phyloP scores from a whole-genome alignment of 2,888 invertebrate species.

The Mythimna pallens region DNA sequence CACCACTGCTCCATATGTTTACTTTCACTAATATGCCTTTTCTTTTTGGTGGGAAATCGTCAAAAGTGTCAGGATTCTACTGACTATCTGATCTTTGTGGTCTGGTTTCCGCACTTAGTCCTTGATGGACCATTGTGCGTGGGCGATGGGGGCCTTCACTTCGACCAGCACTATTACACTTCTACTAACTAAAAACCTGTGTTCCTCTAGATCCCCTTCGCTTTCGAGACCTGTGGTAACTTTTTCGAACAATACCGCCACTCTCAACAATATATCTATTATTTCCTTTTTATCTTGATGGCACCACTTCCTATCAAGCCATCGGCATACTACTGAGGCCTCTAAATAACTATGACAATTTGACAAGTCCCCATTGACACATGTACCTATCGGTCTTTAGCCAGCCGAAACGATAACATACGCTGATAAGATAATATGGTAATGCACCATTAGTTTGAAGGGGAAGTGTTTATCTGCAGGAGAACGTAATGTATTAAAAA shows the following conservation, averaged over 20 bases:
- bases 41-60: too few species aligned
- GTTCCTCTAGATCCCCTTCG: too few species aligned
- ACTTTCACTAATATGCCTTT: neutral
- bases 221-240: too few species aligned
- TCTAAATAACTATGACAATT: slow-evolving; percentile 16
- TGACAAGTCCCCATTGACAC: slow-evolving; percentile 34
- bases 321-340: slow-evolving; percentile 10
- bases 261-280: neutral
- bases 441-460: slow-evolving; percentile 22
- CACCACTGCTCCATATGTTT: neutral
- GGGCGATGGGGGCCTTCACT: too few species aligned
- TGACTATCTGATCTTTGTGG: too few species aligned
- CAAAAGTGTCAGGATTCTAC: too few species aligned
- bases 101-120: too few species aligned
- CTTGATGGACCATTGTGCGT: too few species aligned
- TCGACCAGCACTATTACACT: too few species aligned
- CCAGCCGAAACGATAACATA: slow-evolving; percentile 32
- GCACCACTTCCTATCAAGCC: neutral
- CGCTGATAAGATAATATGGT: slow-evolving; percentile 36
- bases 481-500: neutral
- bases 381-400: slow-evolving; percentile 32
- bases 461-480: slow-evolving; percentile 1
- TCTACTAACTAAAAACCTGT: too few species aligned
- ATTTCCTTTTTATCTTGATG: slow-evolving; percentile 9
- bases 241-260: too few species aligned